These are phyloP conservation scores for Agrochola litura DNA, from an alignment of 2,888 invertebrate species.

Conservation along the genomic window DNA sequence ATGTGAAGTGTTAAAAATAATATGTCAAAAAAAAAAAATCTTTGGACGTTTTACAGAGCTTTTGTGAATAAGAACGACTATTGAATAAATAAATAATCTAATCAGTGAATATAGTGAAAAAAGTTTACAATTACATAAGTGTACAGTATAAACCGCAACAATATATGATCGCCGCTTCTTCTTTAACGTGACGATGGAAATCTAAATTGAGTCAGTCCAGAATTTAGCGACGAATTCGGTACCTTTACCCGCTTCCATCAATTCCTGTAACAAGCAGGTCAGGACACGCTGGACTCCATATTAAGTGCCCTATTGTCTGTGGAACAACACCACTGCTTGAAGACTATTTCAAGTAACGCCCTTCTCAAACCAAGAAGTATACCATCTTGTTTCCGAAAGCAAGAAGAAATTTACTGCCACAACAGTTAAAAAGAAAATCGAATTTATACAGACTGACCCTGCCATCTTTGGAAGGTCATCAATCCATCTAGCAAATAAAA, in stretches of 20 bases:
- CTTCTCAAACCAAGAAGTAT: not conserved
- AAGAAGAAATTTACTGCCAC: no score
- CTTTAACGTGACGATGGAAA: not conserved
- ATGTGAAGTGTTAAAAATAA: not conserved
- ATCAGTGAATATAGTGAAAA: not conserved
- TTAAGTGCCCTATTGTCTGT: no score
- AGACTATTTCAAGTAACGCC: not conserved
- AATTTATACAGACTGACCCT: no score
- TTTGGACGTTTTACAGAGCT: not conserved
- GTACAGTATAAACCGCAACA: not conserved
- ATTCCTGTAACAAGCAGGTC: not conserved
- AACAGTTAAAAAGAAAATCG: not conserved
- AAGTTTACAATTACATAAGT: not conserved
- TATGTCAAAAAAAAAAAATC: not conserved
- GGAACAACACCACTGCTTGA: not conserved
- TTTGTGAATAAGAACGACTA: not conserved
- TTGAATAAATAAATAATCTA: not conserved
- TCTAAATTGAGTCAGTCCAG: not conserved
- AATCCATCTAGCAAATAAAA: not conserved
- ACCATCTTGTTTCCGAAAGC: no score
- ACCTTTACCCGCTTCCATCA: not conserved
- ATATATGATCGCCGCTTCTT: not conserved
- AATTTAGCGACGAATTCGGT: not conserved
- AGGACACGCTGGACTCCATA: not conserved
- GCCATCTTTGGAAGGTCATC: not conserved